Evolutionary conservation across 35 echinoderm and acorn worm genomes (phyloP).

Genomic region (Anneissia japonica): DNA sequence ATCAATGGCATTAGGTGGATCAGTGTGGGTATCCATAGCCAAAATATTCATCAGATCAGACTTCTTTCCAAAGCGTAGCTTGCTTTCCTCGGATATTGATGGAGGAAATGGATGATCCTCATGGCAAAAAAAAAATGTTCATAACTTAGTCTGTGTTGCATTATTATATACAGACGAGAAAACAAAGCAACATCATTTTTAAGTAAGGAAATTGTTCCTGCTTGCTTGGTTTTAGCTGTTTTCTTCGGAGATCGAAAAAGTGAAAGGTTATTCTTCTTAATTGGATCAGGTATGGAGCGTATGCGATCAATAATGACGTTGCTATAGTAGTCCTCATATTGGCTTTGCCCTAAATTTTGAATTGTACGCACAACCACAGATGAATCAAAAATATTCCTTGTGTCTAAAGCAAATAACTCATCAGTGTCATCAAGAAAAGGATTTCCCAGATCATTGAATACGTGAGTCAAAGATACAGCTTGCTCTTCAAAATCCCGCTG

Average conservation of each 20-base stretch:
- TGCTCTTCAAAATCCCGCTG: no score
- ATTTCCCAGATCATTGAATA: no score
- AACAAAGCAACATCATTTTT: slow-evolving; percentile 33
- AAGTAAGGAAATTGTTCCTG: background rate
- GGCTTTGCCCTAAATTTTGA: slow-evolving; percentile 6
- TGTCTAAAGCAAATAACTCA: slow-evolving; percentile 37
- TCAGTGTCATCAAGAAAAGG: slow-evolving; percentile 26
- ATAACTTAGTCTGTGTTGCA: slow-evolving; percentile 33
- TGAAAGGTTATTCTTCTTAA: slow-evolving; percentile 39
- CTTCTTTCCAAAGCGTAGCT: background rate
- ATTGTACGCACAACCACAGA: background rate
- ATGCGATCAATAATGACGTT: slow-evolving; percentile 17
- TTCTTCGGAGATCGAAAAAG: background rate
- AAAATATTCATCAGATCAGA: background rate
- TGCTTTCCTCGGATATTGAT: slow-evolving; percentile 6
- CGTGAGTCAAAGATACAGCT: no score
- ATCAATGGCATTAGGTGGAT: background rate
- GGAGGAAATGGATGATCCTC: slow-evolving; percentile 43
- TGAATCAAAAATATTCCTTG: slow-evolving; percentile 16
- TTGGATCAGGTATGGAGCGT: slow-evolving; percentile 40
- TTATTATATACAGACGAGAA: slow-evolving; percentile 19
- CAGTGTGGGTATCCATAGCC: background rate
- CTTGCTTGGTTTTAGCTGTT: slow-evolving; percentile 7
- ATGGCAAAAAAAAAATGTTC: slow-evolving; percentile 32
- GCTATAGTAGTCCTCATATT: slow-evolving; percentile 22